A percentile compares a stretch with the other conserved stretches of the same genome.
These are phyloP conservation scores for Eonycteris spelaea DNA, from an alignment of 2,113 vertebrate genomes.

Conservation along the genomic window DNA sequence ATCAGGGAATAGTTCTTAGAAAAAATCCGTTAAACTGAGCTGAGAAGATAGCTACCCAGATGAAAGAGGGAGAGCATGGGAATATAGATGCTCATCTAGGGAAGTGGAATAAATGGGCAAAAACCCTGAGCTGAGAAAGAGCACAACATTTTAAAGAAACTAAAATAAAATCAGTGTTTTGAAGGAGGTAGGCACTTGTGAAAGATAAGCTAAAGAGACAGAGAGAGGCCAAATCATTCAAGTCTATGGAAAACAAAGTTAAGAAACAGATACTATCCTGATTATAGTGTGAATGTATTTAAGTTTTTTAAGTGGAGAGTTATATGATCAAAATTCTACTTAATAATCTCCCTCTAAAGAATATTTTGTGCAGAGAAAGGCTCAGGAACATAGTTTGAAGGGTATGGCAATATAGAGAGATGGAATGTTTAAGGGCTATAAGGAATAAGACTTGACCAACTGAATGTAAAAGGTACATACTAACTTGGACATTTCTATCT, in stretches of 20 bases:
- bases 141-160: background rate
- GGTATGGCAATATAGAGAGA: background rate
- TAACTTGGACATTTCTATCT: background rate
- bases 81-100: background rate
- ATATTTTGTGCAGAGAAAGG: background rate
- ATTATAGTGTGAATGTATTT: background rate
- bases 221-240: background rate
- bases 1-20: background rate
- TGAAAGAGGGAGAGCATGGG: background rate
- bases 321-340: background rate
- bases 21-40: background rate
- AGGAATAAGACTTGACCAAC: background rate
- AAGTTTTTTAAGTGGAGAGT: background rate
- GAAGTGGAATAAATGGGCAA: background rate
- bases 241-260: background rate
- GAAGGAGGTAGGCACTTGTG: background rate
- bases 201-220: background rate
- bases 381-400: background rate
- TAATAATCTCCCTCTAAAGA: background rate
- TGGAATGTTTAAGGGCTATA: background rate
- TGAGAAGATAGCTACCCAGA: background rate
- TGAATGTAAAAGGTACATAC: background rate
- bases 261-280: background rate
- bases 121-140: background rate
- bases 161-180: background rate